Evolutionary conservation across 2,113 vertebrate species (phyloP), one percentile per base, ranked within the genome.

Genomic region (Takifugu bimaculatus): DNA sequence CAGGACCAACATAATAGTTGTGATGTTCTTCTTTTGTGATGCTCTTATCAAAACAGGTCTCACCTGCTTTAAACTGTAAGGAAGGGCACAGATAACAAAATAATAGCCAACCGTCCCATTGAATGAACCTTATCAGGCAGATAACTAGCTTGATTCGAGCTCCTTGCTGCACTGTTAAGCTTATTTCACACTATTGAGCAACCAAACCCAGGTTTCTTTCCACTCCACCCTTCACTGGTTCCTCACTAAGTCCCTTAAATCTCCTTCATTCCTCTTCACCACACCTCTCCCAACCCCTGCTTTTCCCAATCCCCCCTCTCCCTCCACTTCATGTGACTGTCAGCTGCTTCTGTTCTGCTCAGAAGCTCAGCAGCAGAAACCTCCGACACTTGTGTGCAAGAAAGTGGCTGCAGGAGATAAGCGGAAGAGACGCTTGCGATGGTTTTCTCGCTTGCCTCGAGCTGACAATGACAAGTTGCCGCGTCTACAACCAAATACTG

Each of bases 321-420:
- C 68, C 73, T 53, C 51, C 72, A 39, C 56, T 81, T 87, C 91
- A 91, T 91, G 91, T 92, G 91, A 92, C 91, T 80, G 86, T 92
- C 91, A 91, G 91, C 88, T 92, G 91, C 81, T 86, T 80, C 57
- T 77, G 75, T 59, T 72, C 75, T 52, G 68, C 63, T 44, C 74
- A 60, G 52, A 20, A 44, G 67, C 63, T 58, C 51, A 63, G 74
- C 20, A 20, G 35, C 35, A 39, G n/a, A n/a, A 48, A 57, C 66
- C 71, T 65, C 26, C 74, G 60, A 74, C 81, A 72, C 79, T 25
- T 50, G 32, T 57, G 55, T 54, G 77, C 52, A 55, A 74, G 54
- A 79, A 74, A 82, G 51, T 57, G 25, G 65, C 60, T 13, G 63
- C 43, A 49, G 50, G 47, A 70, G 54, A 60, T 63, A 60, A 62